These are phyloP conservation scores for Synergus gifuensis DNA, from an alignment of 2,888 invertebrate species.

Conservation along the genomic window DNA sequence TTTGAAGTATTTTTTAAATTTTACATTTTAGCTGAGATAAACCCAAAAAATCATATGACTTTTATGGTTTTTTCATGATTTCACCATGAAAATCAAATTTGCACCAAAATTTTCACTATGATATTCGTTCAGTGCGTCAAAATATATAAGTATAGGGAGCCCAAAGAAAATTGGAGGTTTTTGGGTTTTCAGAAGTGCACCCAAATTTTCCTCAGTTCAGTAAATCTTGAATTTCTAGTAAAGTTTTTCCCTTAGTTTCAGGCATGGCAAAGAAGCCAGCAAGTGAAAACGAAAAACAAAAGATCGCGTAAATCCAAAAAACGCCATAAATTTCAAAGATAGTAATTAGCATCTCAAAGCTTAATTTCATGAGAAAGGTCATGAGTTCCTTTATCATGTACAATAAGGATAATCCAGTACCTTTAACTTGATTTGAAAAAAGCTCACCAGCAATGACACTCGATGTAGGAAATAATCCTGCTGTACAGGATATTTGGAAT, in stretches of 20 bases:
- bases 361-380: conserved; percentile 80
- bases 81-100: too few relatives aligned
- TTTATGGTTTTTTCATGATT: too few relatives aligned
- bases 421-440: conserved; percentile 83
- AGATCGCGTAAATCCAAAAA: conserved; percentile 80
- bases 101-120: too few relatives aligned
- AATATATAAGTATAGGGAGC: too few relatives aligned
- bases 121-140: too few relatives aligned
- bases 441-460: conserved; percentile 83
- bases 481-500: conserved; percentile 82
- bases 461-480: conserved; percentile 83
- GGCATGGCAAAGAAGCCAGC: conserved; percentile 80
- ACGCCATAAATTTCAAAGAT: conserved; percentile 79
- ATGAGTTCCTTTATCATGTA: conserved; percentile 82
- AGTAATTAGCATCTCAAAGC: conserved; percentile 80
- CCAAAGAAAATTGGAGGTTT: too few relatives aligned
- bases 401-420: conserved; percentile 83
- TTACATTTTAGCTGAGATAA: too few relatives aligned
- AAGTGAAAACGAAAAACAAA: conserved; percentile 75
- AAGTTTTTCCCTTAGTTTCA: conserved; percentile 82
- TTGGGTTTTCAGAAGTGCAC: too few relatives aligned
- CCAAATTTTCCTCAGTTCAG: conserved; percentile 54
- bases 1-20: too few relatives aligned
- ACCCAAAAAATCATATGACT: too few relatives aligned
- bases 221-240: conserved; percentile 79